Evolutionary conservation across 2,113 vertebrate genomes (phyloP).

Genomic region (Petromus typicus): DNA sequence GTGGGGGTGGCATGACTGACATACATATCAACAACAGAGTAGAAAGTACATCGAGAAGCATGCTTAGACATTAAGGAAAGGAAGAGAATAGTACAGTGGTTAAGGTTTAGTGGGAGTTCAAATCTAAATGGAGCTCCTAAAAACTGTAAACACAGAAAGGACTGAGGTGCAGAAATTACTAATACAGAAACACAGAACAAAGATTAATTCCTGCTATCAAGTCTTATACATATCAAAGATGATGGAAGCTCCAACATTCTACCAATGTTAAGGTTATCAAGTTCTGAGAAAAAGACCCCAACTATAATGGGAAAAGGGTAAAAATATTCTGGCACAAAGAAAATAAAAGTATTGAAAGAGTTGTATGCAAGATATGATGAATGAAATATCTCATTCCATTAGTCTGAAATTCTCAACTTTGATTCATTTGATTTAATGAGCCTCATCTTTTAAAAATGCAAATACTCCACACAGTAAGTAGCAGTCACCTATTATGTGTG

Average conservation of each 20-base stretch:
- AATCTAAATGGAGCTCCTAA: neutral
- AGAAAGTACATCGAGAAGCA: neutral
- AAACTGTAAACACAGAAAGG: neutral
- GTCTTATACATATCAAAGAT: neutral
- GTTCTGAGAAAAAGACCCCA: neutral
- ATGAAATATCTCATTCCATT: neutral
- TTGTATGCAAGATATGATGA: neutral
- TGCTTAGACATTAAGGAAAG: neutral
- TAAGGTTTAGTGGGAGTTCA: neutral
- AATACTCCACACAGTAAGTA: neutral
- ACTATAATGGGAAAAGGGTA: neutral
- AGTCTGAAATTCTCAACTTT: neutral
- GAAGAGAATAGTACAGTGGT: no score
- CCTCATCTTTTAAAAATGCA: neutral
- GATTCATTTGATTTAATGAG: neutral
- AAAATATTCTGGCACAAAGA: neutral
- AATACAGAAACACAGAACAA: neutral
- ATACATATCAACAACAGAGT: neutral
- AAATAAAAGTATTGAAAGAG: neutral
- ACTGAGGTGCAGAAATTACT: neutral
- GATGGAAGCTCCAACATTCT: neutral
- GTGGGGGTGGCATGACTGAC: neutral
- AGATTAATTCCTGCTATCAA: neutral
- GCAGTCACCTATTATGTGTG: neutral
- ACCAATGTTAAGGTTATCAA: neutral